phyloP scores from a whole-genome alignment of 2,888 invertebrate genomes.

The Athalia rosae region DNA sequence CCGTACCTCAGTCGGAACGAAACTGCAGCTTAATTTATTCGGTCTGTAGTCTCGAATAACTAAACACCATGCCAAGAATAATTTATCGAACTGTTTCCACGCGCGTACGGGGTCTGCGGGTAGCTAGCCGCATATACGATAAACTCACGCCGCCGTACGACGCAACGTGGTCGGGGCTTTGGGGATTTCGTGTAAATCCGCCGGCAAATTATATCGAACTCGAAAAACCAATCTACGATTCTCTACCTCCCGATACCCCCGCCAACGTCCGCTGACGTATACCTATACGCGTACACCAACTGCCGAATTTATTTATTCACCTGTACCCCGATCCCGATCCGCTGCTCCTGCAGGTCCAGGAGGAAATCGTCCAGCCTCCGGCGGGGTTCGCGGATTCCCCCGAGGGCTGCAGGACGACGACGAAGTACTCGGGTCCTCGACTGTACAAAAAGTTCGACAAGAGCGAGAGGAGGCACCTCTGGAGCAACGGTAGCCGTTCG shows the following conservation, averaged over 20 bases:
- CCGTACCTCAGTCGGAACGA: slow-evolving; percentile 3
- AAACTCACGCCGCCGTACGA: too few species aligned
- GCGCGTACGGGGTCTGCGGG: not conserved
- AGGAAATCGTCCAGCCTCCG: slow-evolving; percentile 90
- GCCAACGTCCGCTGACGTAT: too few species aligned
- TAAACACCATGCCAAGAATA: slow-evolving; percentile 27
- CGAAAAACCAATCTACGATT: not conserved
- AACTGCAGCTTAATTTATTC: slow-evolving; percentile 40
- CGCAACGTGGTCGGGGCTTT: slow-evolving; percentile 10
- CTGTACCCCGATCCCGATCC: not conserved
- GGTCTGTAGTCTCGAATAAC: slow-evolving; percentile 17
- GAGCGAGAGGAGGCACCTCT: slow-evolving; percentile 79
- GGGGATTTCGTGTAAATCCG: slow-evolving; percentile 14
- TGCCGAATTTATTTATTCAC: slow-evolving; percentile 20
- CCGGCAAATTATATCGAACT: slow-evolving; percentile 31
- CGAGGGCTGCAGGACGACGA: slow-evolving; percentile 69
- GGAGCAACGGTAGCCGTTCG: slow-evolving; percentile 77
- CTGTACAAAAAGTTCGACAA: slow-evolving; percentile 88
- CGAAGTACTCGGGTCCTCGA: slow-evolving; percentile 74
- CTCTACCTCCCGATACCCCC: not conserved
- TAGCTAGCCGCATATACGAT: not conserved
- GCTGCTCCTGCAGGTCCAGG: slow-evolving; percentile 66
- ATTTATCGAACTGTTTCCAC: slow-evolving; percentile 33
- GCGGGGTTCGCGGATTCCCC: slow-evolving; percentile 93
- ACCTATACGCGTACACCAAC: not conserved